Percentiles rank a stretch among this genome's conserved stretches.
Conservation (phyloP, 2,113 vertebrate genomes). For the Astatoreochromis straeleni region DNA sequence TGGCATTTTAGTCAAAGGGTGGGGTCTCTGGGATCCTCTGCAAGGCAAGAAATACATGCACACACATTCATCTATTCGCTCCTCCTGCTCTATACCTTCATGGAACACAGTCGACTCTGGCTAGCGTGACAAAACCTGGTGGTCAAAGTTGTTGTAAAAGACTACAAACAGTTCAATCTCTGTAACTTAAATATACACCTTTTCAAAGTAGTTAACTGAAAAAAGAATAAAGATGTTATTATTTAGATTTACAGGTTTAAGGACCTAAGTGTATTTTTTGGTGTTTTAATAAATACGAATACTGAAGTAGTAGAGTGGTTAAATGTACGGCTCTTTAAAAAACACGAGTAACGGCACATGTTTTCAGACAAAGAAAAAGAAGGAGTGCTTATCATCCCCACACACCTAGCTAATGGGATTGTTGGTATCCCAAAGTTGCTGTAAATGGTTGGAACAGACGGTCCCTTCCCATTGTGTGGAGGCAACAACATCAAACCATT, state of each 20-base stretch:
- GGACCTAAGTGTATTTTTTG: background rate
- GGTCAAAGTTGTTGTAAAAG: background rate
- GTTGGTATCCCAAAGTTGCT: background rate
- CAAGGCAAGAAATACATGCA: background rate
- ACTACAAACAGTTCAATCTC: background rate
- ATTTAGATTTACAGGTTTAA: background rate
- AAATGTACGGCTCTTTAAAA: background rate
- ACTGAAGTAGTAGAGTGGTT: background rate
- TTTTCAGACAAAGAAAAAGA: background rate
- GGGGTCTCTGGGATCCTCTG: conserved; percentile 45
- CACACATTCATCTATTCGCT: background rate
- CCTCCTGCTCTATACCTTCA: background rate
- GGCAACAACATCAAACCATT: background rate
- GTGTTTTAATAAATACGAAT: background rate
- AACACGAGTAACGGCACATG: background rate
- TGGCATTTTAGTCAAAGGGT: conserved; percentile 52
- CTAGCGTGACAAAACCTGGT: background rate
- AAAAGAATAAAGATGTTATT: background rate
- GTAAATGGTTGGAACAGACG: background rate
- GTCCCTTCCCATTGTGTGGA: background rate
- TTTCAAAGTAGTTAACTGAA: background rate
- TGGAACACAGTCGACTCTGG: background rate
- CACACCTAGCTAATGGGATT: background rate
- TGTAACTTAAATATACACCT: background rate
- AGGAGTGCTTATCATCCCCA: background rate